Evolutionary conservation across 2,797 vertebrate genomes (phyloP).

Genomic region (Argya squamiceps): DNA sequence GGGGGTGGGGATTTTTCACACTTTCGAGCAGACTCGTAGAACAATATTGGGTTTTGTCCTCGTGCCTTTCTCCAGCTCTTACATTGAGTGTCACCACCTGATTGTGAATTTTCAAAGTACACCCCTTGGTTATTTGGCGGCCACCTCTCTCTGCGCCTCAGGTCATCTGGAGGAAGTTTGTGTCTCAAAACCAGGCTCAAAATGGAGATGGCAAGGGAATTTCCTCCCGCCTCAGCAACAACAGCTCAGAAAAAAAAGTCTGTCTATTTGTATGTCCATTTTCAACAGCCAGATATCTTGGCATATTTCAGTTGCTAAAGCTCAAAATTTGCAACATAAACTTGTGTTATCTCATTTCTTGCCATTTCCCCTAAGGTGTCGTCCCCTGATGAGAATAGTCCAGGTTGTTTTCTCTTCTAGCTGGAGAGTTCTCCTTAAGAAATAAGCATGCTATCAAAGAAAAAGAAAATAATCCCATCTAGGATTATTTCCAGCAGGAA

Average conservation of each 20-base stretch:
- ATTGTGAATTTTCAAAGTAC: not conserved
- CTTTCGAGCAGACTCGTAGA: not conserved
- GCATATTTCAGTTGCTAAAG: not conserved
- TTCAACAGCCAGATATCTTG: not conserved
- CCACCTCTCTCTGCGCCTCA: not conserved
- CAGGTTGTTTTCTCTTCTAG: constrained; percentile 19
- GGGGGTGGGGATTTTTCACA: not conserved
- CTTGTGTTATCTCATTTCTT: not conserved
- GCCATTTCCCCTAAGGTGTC: not conserved
- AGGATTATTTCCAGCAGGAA: constrained; percentile 74
- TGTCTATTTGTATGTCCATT: not conserved
- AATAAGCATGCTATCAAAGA: constrained; percentile 37
- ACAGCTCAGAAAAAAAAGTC: not conserved
- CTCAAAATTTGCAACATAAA: not conserved
- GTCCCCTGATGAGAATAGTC: not conserved
- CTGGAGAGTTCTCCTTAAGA: constrained; percentile 12
- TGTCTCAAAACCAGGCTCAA: not conserved
- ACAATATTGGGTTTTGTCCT: fast-evolving
- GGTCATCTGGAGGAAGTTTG: not conserved
- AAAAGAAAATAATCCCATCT: constrained; percentile 59
- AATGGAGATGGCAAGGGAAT: not conserved
- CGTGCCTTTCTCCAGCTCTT: not conserved
- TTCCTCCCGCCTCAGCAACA: not conserved
- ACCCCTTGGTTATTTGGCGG: not conserved
- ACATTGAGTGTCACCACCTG: not conserved